These are phyloP conservation scores for Fukomys damarensis DNA, from an alignment of 2,113 vertebrate genomes.

Conservation along the genomic window DNA sequence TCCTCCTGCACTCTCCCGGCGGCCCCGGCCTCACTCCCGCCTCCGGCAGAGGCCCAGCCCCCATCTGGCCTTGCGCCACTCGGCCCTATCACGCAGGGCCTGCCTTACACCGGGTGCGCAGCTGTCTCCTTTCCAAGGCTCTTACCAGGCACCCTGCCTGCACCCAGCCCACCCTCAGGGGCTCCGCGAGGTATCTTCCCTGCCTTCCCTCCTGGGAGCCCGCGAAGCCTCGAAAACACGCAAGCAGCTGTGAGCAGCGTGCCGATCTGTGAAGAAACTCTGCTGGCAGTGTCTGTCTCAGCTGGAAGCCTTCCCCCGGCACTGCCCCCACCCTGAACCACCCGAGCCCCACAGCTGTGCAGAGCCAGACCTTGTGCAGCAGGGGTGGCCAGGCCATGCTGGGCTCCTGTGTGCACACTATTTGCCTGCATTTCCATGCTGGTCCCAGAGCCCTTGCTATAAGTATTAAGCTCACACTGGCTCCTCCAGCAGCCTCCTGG, in stretches of 20 bases:
- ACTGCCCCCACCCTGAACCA: not conserved
- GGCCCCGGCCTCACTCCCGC: not conserved
- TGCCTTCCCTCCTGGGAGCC: not conserved
- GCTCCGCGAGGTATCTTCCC: not conserved
- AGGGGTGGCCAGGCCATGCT: not conserved
- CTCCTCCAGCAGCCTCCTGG: not conserved
- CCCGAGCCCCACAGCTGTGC: not conserved
- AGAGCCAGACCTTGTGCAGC: not conserved
- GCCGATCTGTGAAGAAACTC: not conserved
- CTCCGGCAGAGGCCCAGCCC: not conserved
- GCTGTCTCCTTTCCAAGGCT: not conserved
- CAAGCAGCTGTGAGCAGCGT: not conserved
- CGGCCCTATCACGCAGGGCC: not conserved
- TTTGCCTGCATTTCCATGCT: constrained; percentile 27
- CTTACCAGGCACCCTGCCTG: not conserved
- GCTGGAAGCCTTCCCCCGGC: not conserved
- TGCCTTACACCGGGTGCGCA: not conserved
- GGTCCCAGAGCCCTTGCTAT: not conserved
- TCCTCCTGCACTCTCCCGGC: fast-evolving
- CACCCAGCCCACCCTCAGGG: not conserved
- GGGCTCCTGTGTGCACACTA: not conserved
- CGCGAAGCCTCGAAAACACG: not conserved
- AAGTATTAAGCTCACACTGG: constrained; percentile 21
- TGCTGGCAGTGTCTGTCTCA: not conserved
- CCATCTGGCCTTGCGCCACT: not conserved